phyloP scores from a whole-genome alignment of 2,113 vertebrate species.

The Mustelus asterias region DNA sequence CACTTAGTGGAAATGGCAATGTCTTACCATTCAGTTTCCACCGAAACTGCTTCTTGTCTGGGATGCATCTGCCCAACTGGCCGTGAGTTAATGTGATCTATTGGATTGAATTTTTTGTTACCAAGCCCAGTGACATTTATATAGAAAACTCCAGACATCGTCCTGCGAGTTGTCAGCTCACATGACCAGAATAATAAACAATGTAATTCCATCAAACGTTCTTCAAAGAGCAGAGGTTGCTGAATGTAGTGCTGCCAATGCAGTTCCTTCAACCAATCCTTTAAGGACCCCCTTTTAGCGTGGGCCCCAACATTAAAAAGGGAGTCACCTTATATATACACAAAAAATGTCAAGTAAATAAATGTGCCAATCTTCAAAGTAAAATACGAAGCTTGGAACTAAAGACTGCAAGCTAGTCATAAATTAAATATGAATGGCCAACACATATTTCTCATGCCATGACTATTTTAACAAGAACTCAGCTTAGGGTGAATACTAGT shows the following conservation, averaged over 20 bases:
- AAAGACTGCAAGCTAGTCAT: not conserved
- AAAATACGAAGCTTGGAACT: not conserved
- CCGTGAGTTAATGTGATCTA: not conserved
- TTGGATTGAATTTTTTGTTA: not conserved
- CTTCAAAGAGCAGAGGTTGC: not conserved
- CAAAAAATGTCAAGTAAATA: not conserved
- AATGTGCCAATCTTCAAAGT: conserved; percentile 3
- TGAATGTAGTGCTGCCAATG: not conserved
- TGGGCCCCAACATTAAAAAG: not conserved
- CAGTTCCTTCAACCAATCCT: not conserved
- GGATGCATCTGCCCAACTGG: not conserved
- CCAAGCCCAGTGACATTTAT: not conserved
- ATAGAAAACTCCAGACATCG: not conserved
- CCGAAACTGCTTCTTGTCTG: not conserved
- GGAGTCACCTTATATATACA: not conserved
- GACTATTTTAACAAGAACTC: not conserved
- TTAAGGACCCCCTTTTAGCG: not conserved
- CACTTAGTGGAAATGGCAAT: not conserved
- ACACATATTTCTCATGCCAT: not conserved
- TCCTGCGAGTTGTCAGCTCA: not conserved
- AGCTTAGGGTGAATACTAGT: not conserved
- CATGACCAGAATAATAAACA: not conserved
- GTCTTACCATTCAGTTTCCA: not conserved
- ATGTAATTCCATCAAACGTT: not conserved
- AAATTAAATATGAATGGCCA: not conserved